A percentile compares a stretch with the other conserved stretches of the same genome.
These are phyloP conservation scores for Microctonus aethiopoides DNA, from an alignment of 2,888 invertebrate species.

Conservation along the genomic window DNA sequence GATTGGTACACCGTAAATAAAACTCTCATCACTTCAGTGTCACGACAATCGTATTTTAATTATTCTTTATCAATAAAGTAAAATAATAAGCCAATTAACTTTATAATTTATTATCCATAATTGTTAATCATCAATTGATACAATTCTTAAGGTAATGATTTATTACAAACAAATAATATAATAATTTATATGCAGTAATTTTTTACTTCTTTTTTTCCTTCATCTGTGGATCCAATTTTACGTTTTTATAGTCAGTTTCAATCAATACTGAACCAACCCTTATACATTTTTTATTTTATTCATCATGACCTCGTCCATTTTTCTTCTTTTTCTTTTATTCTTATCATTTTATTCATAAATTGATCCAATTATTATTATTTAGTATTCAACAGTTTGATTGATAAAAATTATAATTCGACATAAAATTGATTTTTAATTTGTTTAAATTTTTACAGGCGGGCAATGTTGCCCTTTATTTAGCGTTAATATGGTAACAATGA, in stretches of 20 bases:
- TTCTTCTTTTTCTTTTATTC: not conserved
- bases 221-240: not conserved
- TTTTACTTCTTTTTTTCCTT: not conserved
- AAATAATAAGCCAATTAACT: too few species aligned
- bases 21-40: not conserved
- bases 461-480: conserved; percentile 71
- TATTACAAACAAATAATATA: too few species aligned
- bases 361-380: too few species aligned
- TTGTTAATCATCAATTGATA: not conserved
- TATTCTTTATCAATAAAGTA: too few species aligned
- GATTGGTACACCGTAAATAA: not conserved
- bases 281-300: not conserved
- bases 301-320: not conserved
- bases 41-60: not conserved
- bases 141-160: not conserved
- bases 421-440: too few species aligned
- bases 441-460: conserved; percentile 62
- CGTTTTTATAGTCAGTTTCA: not conserved
- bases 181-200: too few species aligned
- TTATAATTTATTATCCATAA: not conserved
- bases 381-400: too few species aligned
- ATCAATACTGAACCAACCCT: not conserved
- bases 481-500: conserved; percentile 76
- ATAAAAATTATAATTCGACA: too few species aligned
- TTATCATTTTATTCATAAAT: not conserved